Evolutionary conservation across 2,113 vertebrate genomes (phyloP).

Genomic region (Anseranas semipalmata): DNA sequence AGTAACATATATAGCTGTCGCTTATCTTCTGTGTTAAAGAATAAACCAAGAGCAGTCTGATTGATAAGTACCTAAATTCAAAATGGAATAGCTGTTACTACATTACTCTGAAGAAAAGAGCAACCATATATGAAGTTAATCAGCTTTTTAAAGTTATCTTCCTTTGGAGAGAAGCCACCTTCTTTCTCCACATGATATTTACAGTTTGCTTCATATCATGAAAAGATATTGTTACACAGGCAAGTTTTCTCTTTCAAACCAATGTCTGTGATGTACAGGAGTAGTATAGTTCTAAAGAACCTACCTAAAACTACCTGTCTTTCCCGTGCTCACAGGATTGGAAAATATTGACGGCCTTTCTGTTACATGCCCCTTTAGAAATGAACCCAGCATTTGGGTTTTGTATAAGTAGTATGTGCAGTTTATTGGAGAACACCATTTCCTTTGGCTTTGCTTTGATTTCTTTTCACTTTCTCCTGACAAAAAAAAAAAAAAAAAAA

Average conservation of each 20-base stretch:
- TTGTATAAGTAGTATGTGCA: neutral
- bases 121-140: neutral
- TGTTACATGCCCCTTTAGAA: neutral
- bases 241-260: neutral
- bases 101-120: neutral
- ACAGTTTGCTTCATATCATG: neutral
- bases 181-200: neutral
- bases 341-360: rapidly evolving
- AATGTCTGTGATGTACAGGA: neutral
- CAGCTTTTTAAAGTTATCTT: neutral
- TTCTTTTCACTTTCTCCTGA: neutral
- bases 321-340: neutral
- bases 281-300: neutral
- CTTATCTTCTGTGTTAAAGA: neutral
- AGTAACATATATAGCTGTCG: neutral
- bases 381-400: neutral
- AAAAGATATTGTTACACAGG: neutral
- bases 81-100: neutral
- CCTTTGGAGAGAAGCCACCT: neutral
- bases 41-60: neutral
- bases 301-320: neutral
- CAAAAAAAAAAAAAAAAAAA: neutral
- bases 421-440: neutral
- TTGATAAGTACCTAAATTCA: neutral
- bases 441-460: neutral